Base-by-base conservation (phyloP, 2,113 vertebrate species). In the Cynopterus brachyotis region DNA sequence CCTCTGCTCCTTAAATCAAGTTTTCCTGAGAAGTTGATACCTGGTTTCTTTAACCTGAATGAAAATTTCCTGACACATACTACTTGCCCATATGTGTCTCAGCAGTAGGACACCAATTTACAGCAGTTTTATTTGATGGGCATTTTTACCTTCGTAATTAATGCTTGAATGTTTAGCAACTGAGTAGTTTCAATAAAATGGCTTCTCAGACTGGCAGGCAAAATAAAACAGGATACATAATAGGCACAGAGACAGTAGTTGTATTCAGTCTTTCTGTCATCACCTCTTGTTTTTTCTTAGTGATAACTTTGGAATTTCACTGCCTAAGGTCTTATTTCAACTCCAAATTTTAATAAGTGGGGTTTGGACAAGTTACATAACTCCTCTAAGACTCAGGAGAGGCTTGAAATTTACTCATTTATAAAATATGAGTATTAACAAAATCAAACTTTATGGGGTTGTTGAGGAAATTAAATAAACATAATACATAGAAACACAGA, bases 111-210 rank as follows among this genome's bases (percentile, higher is more conserved):
- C 67, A 22, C 32, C 8, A 50, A 55, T 30, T 76, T 75, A 47
- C 13, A 83, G 45, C 37, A 91, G 66, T 64, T 92, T 93, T 88
- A 72, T 24, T 72, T 64, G 64, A n/a, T 37, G 53, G 64, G 47
- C 66, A 81, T 55, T 92, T 92, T 82, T 84, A 75, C 20, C 76
- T 92, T 57, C 20, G 32, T 84, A 91, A 90, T 93, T 95, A 95
- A 84, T 88, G 59, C 30, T 28, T 55, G 53, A 87, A 35, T 76
- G 32, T 64, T 93, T 47, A 45, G 60, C 53, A 57, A 16, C 30
- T 37, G 75, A 84, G 6, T 30, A 40, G 45, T 17, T 83, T 75
- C 40, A 50, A n/a, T 57, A 66, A 80, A 90, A 90, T 67, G 69
- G 12, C 35, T 73, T 73, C 78, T 84, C 55, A 40, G 69, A 20